A percentile compares a stretch with the other conserved stretches of the same genome.
Evolutionary conservation across 2,113 vertebrate genomes (phyloP).

Genomic region (Albula goreensis): DNA sequence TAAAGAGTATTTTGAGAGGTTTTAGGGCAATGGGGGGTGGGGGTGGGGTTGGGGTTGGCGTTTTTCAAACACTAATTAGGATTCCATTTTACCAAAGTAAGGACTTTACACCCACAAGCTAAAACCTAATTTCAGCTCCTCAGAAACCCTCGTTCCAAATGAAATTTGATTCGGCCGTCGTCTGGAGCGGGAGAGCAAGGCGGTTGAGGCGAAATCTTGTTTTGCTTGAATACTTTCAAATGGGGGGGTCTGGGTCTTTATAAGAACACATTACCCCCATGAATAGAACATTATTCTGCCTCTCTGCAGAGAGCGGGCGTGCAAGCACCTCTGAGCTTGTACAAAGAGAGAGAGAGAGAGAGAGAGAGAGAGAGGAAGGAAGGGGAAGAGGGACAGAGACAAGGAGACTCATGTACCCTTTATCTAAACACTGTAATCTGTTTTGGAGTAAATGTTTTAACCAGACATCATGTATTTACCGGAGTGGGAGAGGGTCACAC

Average conservation of each 20-base stretch:
- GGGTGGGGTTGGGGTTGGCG: not conserved
- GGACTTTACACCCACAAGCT: not conserved
- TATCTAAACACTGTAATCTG: no score
- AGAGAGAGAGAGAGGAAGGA: not conserved
- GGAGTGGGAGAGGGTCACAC: no score
- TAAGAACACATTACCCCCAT: not conserved
- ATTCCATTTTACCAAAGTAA: not conserved
- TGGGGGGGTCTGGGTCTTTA: not conserved
- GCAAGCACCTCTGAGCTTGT: not conserved
- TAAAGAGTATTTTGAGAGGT: not conserved
- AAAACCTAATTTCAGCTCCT: not conserved
- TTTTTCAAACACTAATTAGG: not conserved
- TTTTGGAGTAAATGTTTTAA: no score
- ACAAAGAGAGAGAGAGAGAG: not conserved
- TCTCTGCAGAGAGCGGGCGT: not conserved
- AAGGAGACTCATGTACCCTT: not conserved
- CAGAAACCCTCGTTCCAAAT: not conserved
- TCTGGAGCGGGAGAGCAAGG: not conserved
- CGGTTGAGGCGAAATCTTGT: not conserved
- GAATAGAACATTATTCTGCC: not conserved
- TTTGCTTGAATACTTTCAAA: not conserved
- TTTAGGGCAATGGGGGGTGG: not conserved
- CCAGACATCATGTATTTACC: no score
- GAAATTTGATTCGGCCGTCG: not conserved
- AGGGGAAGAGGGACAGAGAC: not conserved